phyloP scores from a whole-genome alignment of 92 coral and sea anemone species.

The Bergia sp. region DNA sequence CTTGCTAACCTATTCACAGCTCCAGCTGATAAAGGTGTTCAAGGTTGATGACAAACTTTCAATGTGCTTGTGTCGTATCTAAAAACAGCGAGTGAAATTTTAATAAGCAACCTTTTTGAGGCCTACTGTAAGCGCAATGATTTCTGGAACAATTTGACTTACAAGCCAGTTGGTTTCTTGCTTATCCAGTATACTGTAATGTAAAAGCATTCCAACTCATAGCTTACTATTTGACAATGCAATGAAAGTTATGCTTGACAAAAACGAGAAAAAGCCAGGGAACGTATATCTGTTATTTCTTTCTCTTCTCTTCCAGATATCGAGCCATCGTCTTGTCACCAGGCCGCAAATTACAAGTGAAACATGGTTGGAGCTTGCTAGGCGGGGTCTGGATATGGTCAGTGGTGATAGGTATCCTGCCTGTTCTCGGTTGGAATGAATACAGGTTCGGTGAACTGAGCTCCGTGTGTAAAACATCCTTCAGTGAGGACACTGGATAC shows the following conservation, averaged over 20 bases:
- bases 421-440: conserved; percentile 88
- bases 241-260: background rate
- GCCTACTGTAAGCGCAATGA: too few relatives aligned
- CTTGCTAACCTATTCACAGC: too few relatives aligned
- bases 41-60: too few relatives aligned
- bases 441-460: conserved; percentile 69
- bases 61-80: too few relatives aligned
- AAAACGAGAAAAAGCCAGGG: background rate
- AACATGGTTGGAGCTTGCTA: conserved; percentile 80
- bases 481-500: conserved; percentile 75
- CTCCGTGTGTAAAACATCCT: conserved; percentile 85
- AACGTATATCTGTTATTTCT: background rate
- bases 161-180: too few relatives aligned
- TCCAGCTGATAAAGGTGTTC: too few relatives aligned
- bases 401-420: conserved; percentile 70
- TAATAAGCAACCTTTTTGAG: too few relatives aligned
- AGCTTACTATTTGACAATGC: too few relatives aligned
- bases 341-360: conserved; percentile 71
- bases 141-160: too few relatives aligned
- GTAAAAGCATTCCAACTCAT: too few relatives aligned
- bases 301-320: conserved; percentile 57
- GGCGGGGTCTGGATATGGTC: conserved; percentile 84
- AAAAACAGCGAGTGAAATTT: too few relatives aligned
- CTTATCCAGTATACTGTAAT: too few relatives aligned
- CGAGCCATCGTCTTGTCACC: conserved; percentile 93